Evolutionary conservation across 2,888 invertebrate genomes (phyloP), one percentile per base, ranked within the genome.

Genomic region (Sepioteuthis lessoniana): DNA sequence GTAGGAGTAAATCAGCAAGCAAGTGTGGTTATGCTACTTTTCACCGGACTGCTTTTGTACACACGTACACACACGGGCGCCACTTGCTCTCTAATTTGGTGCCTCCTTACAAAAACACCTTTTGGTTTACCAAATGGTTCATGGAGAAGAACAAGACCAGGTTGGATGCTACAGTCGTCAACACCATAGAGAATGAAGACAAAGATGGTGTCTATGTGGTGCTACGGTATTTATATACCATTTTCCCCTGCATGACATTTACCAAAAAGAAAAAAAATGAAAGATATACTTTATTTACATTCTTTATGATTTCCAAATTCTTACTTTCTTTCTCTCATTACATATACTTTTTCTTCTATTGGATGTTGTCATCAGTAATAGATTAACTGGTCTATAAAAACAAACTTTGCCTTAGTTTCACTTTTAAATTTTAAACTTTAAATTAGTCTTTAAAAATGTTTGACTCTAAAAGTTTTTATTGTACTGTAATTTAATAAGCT

Each of bases 141-240:
- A 76, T 76, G 76, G 76, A 76, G n/a, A 76, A 76, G 13, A 76
- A 76, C 76, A 76, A 25, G 76, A 76, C 76, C 76, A 76, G 76
- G n/a, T n/a, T 76, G 76, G 76, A n/a, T n/a, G 76, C 76, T n/a
- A 76, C 76, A 35, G 76, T 76, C 31, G n/a, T 76, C n/a, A 76
- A 76, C n/a, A 76, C 76, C 76, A n/a, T 76, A 76, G 91, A 91
- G 91, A 46, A 46, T 38, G 91, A 91, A 38, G 91, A 91, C 42
- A 91, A 46, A 91, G 91, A 91, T 31, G 42, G 46, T 13, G 91
- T 91, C 91, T 91, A 91, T 38, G 91, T 91, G 31, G 91, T 46
- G 46, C 46, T 91, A 38, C 91, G 91, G 91, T 91, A 91, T 91
- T 91, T 46, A 91, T n/a, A n/a, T 91, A 76, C 76, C 76, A 76